phyloP scores from a whole-genome alignment of 2,888 invertebrate species.

The Pycnomerus fuliginosus region DNA sequence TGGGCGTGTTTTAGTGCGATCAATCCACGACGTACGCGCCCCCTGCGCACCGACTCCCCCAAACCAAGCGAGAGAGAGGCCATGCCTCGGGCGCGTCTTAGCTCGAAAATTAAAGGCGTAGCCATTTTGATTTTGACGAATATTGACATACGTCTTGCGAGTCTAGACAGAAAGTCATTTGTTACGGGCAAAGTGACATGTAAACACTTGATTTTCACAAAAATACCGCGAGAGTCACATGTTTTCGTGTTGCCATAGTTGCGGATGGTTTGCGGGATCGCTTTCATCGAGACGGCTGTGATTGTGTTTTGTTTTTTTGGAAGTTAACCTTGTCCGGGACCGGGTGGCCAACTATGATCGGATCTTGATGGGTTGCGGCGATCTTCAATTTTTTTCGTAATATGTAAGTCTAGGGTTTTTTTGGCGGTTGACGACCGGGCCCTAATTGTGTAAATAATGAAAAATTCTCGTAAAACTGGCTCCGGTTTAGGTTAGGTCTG shows the following conservation, averaged over 20 bases:
- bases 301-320: slow-evolving; percentile 32
- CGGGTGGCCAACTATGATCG: slow-evolving; percentile 36
- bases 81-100: slow-evolving; percentile 32
- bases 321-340: slow-evolving; percentile 36
- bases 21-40: slow-evolving; percentile 23
- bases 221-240: slow-evolving; percentile 42
- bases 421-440: no score
- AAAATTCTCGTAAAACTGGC: no score
- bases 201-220: slow-evolving; percentile 50
- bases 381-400: slow-evolving; percentile 2
- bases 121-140: slow-evolving; percentile 74
- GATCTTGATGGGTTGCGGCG: slow-evolving; percentile 12
- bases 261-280: slow-evolving; percentile 5
- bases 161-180: slow-evolving; percentile 57
- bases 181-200: slow-evolving; percentile 55
- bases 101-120: slow-evolving; percentile 57
- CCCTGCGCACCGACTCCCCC: no score
- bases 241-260: slow-evolving; percentile 37
- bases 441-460: no score
- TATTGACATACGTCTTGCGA: slow-evolving; percentile 64
- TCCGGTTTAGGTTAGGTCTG: no score
- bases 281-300: slow-evolving; percentile 1
- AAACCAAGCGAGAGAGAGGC: slow-evolving; percentile 19
- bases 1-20: slow-evolving; percentile 45
- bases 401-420: no score